Conservation (phyloP, 2,888 invertebrate species). For the Cremastobaeus sp. region DNA sequence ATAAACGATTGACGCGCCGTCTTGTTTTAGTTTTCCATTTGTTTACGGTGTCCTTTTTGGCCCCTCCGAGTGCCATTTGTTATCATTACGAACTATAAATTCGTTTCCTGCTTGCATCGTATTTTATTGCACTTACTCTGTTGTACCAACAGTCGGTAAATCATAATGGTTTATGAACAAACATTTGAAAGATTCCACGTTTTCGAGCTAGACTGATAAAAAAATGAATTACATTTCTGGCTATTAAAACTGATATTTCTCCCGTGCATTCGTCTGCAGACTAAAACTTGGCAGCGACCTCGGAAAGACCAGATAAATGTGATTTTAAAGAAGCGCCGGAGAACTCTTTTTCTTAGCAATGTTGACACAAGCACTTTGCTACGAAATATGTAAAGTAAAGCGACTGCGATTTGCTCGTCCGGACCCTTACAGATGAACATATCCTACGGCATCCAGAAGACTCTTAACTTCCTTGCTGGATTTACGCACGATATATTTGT, state of each 20-base stretch:
- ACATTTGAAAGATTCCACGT: no score
- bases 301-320: constrained; percentile 49
- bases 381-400: constrained; percentile 75
- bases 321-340: constrained; percentile 54
- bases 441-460: constrained; percentile 43
- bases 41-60: neutral
- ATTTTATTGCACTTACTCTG: no score
- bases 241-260: no score
- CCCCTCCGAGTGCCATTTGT: no score
- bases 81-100: no score
- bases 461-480: constrained; percentile 71
- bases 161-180: no score
- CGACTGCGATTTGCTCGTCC: constrained; percentile 72
- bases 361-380: constrained; percentile 63
- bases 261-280: neutral
- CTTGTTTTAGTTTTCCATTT: neutral
- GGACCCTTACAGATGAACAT: constrained; percentile 51
- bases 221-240: no score
- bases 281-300: constrained; percentile 32
- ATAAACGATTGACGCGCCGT: neutral
- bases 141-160: constrained; percentile 25
- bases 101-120: no score
- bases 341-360: constrained; percentile 55
- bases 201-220: no score
- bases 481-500: constrained; percentile 78